phyloP scores from a whole-genome alignment of 2,888 invertebrate species.

The Palloptera scutellata region DNA sequence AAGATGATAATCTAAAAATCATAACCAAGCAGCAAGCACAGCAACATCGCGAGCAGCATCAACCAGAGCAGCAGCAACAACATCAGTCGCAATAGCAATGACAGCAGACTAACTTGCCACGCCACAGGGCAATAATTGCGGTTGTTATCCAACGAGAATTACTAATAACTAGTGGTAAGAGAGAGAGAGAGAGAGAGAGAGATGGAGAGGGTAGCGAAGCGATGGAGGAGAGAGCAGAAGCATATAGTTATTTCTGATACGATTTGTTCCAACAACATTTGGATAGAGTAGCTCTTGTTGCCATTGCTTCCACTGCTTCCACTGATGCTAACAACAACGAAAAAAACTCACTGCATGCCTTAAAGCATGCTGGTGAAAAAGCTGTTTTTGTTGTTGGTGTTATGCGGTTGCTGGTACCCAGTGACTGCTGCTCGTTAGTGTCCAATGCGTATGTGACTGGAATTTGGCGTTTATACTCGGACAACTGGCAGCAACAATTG shows the following conservation, averaged over 20 bases:
- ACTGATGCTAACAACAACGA: not conserved
- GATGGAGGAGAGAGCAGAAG: conserved; percentile 11
- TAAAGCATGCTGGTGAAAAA: not conserved
- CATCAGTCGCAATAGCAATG: conserved; percentile 11
- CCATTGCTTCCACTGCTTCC: not conserved
- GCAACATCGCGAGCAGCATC: no score
- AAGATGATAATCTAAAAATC: no score
- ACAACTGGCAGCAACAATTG: not conserved
- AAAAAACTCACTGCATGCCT: not conserved
- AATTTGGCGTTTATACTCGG: conserved; percentile 21
- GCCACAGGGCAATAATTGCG: conserved; percentile 25
- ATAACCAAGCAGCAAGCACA: not conserved
- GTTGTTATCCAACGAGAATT: conserved; percentile 23
- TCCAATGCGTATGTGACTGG: conserved; percentile 36
- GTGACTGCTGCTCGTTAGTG: conserved; percentile 33
- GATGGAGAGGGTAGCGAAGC: not conserved
- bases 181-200: not conserved
- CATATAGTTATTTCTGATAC: conserved; percentile 30
- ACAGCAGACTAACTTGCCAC: not conserved
- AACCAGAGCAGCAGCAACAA: not conserved
- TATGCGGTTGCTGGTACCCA: conserved; percentile 2
- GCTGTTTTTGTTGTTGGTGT: not conserved
- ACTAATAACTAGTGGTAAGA: conserved; percentile 12
- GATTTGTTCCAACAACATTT: conserved; percentile 20
- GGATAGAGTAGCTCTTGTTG: conserved; percentile 18